These are phyloP conservation scores for Falcunculus frontatus DNA, from an alignment of 2,113 vertebrate species.

Conservation along the genomic window DNA sequence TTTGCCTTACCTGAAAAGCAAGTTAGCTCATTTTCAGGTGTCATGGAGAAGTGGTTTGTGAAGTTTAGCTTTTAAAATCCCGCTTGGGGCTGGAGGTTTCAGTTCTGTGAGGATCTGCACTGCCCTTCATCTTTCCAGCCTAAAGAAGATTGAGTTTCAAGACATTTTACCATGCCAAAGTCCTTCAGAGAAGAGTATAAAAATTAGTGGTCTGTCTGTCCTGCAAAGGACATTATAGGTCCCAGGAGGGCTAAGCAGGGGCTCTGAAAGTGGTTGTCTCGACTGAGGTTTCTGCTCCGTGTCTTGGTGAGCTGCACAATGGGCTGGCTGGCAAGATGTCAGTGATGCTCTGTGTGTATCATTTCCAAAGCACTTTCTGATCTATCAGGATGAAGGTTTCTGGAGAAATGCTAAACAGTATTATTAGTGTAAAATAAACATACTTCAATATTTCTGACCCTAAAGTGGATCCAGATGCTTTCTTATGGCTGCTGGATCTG, in stretches of 20 bases:
- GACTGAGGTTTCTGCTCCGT: background rate
- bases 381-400: background rate
- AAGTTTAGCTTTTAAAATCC: background rate
- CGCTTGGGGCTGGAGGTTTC: background rate
- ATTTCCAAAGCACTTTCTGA: constrained; percentile 6
- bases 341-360: background rate
- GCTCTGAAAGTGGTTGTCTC: accelerated
- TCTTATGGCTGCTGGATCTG: background rate
- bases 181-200: background rate
- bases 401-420: constrained; percentile 30
- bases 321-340: background rate
- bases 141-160: constrained; percentile 19
- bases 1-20: constrained; percentile 12
- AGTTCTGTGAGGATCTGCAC: background rate
- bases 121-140: background rate
- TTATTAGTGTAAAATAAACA: constrained; percentile 51
- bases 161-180: background rate
- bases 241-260: accelerated
- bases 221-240: background rate
- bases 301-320: background rate
- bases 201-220: background rate
- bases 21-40: background rate
- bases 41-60: background rate
- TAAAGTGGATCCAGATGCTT: constrained; percentile 60
- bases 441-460: constrained; percentile 17